phyloP scores from a whole-genome alignment of 2,113 vertebrate genomes.

The Microcebus jonahi region DNA sequence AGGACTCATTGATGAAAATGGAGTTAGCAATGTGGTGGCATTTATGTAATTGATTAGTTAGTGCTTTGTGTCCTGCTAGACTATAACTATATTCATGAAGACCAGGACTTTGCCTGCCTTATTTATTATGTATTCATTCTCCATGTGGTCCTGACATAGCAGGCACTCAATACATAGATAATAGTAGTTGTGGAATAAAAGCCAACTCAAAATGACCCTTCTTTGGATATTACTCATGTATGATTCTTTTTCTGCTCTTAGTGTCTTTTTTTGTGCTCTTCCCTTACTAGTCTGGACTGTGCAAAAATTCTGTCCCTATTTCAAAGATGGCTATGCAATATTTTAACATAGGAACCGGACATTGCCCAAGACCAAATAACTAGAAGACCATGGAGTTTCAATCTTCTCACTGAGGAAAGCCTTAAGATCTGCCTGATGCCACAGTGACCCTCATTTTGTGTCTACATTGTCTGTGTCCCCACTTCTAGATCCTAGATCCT shows the following conservation, averaged over 20 bases:
- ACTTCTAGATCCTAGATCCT: neutral
- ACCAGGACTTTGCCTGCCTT: no score
- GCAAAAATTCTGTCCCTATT: neutral
- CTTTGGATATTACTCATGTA: neutral
- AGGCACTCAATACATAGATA: no score
- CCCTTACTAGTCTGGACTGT: neutral
- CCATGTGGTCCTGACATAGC: no score
- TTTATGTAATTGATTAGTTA: no score
- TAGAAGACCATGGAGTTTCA: neutral
- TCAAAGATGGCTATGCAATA: neutral
- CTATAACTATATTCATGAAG: no score
- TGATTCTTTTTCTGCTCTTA: neutral
- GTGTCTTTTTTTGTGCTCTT: neutral
- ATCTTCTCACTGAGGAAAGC: neutral
- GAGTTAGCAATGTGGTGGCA: no score
- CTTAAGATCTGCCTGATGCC: neutral
- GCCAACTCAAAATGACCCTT: no score
- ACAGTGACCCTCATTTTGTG: neutral
- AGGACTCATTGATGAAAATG: no score
- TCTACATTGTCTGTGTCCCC: rapidly evolving
- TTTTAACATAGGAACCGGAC: neutral
- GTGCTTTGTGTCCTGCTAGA: no score
- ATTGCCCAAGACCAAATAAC: neutral
- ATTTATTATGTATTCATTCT: no score
- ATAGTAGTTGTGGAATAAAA: no score